Evolutionary conservation across 2,797 vertebrate species (phyloP), one percentile per base, ranked within the genome.

Genomic region (Lateolabrax maculatus): DNA sequence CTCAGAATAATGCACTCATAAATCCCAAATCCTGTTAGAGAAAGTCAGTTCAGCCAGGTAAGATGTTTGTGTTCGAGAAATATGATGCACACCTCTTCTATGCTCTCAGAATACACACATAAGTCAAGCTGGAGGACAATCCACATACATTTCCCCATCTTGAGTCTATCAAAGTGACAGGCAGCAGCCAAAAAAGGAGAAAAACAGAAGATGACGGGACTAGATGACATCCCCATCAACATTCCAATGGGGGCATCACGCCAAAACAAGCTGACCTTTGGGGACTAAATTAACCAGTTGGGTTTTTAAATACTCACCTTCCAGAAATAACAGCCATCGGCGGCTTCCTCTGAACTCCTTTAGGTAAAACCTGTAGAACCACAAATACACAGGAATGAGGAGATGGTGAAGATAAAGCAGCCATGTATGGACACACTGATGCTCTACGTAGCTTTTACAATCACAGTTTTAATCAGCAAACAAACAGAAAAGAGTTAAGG

Each of bases 261-360:
- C 85, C 88, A 90, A 93, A 90, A 86, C 82, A 79, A 81, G 84
- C 83, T 94, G 92, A 94, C 88, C 91, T 88, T 80, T 81, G 44
- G 43, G 74, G 87, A 90, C 92, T 80, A 93, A 93, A 92, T 93
- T 84, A 94, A 94, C 88, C 87, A 77, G 77, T 53, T 83, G 73
- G 73, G 3, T 85, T 92, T 94, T 92, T 84, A 94, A 94, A 95
- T 90, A 93, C 95, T 92, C 90, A 94, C 94, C 96, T 92, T 96
- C 95, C 91, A 97, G 89, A 94, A 96, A 96, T 91, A 95, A 84
- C 87, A 95, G 89, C 94, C 95, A 95, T 83, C 92, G 90, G 79
- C 94, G 96, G 86, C 92, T 96, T 87, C 92, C 91, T 95, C 95
- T 96, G 87, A 94, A 92, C 89, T 95, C 96, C 87, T 95, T 95